These are phyloP conservation scores for Trileptium ribeirensis DNA, from an alignment of 2,888 invertebrate species.

Conservation along the genomic window DNA sequence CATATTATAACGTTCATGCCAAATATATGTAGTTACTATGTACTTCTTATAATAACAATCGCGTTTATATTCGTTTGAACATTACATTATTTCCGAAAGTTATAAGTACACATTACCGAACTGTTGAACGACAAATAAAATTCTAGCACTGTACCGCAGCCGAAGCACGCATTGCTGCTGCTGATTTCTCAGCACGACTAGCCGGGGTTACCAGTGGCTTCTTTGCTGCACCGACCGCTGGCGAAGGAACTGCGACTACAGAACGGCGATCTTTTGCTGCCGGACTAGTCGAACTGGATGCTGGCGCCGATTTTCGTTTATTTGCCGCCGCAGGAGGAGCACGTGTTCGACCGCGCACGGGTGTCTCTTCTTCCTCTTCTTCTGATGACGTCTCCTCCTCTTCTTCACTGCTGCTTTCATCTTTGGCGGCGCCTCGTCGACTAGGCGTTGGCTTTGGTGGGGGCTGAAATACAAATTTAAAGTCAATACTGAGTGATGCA, in stretches of 20 bases:
- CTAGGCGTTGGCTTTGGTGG: no score
- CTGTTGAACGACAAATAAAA: no score
- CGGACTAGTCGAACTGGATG: not conserved
- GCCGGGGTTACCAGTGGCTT: not conserved
- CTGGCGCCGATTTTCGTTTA: not conserved
- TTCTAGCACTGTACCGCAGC: not conserved
- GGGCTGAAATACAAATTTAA: no score
- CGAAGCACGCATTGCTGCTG: not conserved
- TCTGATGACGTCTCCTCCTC: not conserved
- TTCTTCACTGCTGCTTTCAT: not conserved
- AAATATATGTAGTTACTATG: no score
- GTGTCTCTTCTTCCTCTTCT: conserved; percentile 6
- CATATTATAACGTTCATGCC: no score
- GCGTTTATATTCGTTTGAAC: no score
- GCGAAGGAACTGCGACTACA: not conserved
- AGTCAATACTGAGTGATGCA: no score
- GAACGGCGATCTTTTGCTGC: not conserved
- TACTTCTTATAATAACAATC: no score
- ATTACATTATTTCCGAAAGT: no score
- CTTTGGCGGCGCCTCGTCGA: not conserved
- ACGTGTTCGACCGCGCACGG: not conserved
- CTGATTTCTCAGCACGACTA: not conserved
- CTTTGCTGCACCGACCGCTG: not conserved
- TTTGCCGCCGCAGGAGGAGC: not conserved
- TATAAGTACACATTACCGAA: no score